Base-by-base conservation (phyloP, 2,888 invertebrate genomes). In the Caenorhabditis sp. region DNA sequence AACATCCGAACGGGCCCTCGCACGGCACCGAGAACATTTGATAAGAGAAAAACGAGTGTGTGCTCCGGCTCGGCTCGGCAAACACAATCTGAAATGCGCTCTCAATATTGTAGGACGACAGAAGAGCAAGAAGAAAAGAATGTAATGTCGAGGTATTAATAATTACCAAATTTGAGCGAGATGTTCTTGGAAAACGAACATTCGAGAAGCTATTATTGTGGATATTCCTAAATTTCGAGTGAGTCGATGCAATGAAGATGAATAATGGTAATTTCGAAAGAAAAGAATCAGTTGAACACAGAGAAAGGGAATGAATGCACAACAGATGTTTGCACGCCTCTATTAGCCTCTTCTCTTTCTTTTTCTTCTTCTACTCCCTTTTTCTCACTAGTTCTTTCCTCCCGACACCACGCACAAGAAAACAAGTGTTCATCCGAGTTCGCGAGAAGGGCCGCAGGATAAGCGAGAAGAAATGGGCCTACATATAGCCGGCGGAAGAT, bases 1-100 rank as follows among this genome's bases (percentile, higher is more conserved):
- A 78, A 52, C 66, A 72, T 5, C 66, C 78, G 15, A 78, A 78
- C 45, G 78, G 72, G 13, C 78, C 78, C 20, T 78, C 63, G 22
- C 70, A 73, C 9, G 70, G 72, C 61, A 71, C 30, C 26, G 56
- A 41, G 46, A 72, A 72, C 78, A 78, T 78, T 46, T 45, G n/a
- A n/a, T n/a, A n/a, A n/a, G n/a, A 27, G 30, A 24, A 24, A 13
- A 24, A 13, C 17, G 46, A 22, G 20, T 32, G 52, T 52, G 35
- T 24, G 46, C 46, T 46, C 46, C 11, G 2, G n/a, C n/a, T n/a
- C n/a, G 2, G 48, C 2, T 5, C 15, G 2, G 43, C n/a, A 26
- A 26, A 48, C 30, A 48, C 48, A 48, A 48, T 48, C 48, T 48
- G 39, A 9, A 53, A 53, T 24, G 50, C 32, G 27, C n/a, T n/a